Evolutionary conservation across 1,140 invertebrate genomes (phyloP), one percentile per base, ranked within the genome.

Genomic region (Hesperophylax magnus): DNA sequence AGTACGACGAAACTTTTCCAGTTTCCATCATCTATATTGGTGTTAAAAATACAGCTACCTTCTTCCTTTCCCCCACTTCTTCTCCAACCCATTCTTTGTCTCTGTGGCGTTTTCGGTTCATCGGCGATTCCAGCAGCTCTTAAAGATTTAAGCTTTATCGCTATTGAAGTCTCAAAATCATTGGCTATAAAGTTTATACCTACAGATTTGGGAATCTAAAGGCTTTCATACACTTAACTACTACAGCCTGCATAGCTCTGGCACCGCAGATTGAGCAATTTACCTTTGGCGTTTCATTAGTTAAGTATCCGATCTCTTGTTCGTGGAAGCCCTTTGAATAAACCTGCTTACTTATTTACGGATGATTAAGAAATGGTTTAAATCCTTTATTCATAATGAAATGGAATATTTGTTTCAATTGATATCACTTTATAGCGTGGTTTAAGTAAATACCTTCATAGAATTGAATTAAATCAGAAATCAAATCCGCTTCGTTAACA

Each of bases 21-120:
- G n/a, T 67, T 67, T 22, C 11, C n/a, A n/a, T 67, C 27, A 31
- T 1, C 3, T 67, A 65, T 24, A 22, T 15, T 65, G 61, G 24
- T 65, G 61, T 65, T 31, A 65, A 65, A 11, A 65, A 65, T 65
- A 65, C 61, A n/a, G 63, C 7, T 27, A 67, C 63, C 63, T 31
- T 67, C 27, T 67, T 15, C 24, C 14, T 24, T 31, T 67, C 11
- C 24, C 24, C 2, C 17, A 67, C 27, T 11, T 47, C 39, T 47
- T 67, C 8, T 34, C 27, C 17, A 15, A 67, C 8, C 27, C 63
- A 34, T 34, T 34, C 15, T 67, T 67, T 67, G 63, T 67, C 22
- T 67, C 17, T 31, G 22, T 14, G 11, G n/a, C 17, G 27, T 9
- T 34, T 31, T 67, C 27, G 15, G 14, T 67, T 39, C 63, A 27